phyloP scores from a whole-genome alignment of 1,140 invertebrate species.

The Drosophila rufa region DNA sequence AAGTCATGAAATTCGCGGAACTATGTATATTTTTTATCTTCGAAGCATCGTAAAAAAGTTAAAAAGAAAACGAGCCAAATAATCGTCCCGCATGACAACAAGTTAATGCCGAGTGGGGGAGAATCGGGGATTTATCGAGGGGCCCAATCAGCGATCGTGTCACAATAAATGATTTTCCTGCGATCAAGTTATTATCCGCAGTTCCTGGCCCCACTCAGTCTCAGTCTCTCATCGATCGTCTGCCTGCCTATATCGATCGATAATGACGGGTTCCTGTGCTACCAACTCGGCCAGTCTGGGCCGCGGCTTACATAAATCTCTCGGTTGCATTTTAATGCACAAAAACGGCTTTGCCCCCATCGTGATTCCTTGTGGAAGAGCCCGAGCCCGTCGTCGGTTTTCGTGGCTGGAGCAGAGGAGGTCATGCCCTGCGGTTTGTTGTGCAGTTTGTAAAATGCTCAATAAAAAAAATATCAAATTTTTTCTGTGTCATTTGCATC shows the following conservation, averaged over 20 bases:
- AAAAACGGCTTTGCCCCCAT: constrained; percentile 38
- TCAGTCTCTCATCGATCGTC: constrained; percentile 33
- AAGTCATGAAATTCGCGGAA: constrained; percentile 33
- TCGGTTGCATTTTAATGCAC: constrained; percentile 51
- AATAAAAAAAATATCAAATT: constrained; percentile 74
- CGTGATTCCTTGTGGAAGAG: constrained; percentile 29
- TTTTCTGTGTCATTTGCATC: constrained; percentile 58
- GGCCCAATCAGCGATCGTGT: constrained; percentile 65
- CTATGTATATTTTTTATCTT: constrained; percentile 16
- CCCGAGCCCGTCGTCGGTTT: constrained; percentile 41
- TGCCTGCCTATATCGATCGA: constrained; percentile 59
- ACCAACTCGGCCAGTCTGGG: constrained; percentile 51
- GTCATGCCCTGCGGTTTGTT: constrained; percentile 73
- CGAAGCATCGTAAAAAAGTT: background rate
- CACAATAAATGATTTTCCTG: constrained; percentile 78
- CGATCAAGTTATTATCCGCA: constrained; percentile 75
- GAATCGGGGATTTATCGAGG: constrained; percentile 21
- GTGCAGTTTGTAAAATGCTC: constrained; percentile 79
- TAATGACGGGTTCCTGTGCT: constrained; percentile 78
- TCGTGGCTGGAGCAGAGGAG: constrained; percentile 70
- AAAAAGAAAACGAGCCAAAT: constrained; percentile 7
- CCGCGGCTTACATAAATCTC: constrained; percentile 72
- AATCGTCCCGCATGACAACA: constrained; percentile 49
- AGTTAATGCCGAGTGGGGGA: constrained; percentile 27
- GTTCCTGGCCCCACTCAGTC: constrained; percentile 39